Evolutionary conservation across 1,140 invertebrate genomes (phyloP), one percentile per base, ranked within the genome.

Genomic region (Luehdorfia chinensis): DNA sequence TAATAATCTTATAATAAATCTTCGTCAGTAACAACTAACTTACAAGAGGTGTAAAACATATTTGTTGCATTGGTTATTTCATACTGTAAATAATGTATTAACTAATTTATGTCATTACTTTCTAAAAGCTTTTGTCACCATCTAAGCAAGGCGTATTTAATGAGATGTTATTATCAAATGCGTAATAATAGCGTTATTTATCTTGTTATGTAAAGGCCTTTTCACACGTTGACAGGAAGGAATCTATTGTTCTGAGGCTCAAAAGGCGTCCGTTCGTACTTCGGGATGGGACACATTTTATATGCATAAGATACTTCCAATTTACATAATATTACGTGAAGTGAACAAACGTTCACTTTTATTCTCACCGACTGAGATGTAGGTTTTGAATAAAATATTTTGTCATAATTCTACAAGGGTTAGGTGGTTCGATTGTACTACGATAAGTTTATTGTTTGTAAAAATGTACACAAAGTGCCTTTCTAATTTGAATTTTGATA

Each of bases 241-340:
- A 55, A 48, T 33, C 50, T 33, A 69, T 71, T 75, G 71, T 69
- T 69, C 43, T 59, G 39, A 47, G 44, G 18, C 23, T 30, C 14
- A 33, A 9, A 46, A 68, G 55, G 61, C 46, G 55, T 61, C 47
- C 47, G 39, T 11, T 15, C 46, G 48, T 36, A 50, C 47, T 28
- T 59, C 2, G 19, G 19, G 33, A 7, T 11, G 34, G 21, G 39
- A 43, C 39, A 43, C 39, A 43, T 43, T 43, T 27, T 28, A 43
- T 43, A 43, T 43, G 39, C 39, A 43, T 30, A 43, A 43, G 39
- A 30, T 18, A 43, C 39, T 27, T 30, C 39, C 39, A 43, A 43
- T 43, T 28, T 43, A 28, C 39, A 43, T 43, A 28, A 28, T 9
- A 28, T 43, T 43, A 30, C 39, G 23, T 16, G 18, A 43, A 43